Base-by-base conservation (phyloP, 2,113 vertebrate species). In the Phyllostomus discolor region DNA sequence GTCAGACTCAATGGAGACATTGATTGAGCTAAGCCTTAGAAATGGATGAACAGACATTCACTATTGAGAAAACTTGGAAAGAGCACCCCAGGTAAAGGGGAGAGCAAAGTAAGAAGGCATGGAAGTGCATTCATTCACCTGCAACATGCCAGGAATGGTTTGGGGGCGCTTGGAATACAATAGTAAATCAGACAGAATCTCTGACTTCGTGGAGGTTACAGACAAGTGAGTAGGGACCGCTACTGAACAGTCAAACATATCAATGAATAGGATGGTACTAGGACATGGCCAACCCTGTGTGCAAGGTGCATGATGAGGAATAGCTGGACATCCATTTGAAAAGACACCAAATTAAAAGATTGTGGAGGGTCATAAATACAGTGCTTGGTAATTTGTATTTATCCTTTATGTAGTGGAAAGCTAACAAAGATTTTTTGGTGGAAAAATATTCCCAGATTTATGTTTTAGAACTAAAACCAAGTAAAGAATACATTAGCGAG, bases 401-500 rank as follows among this genome's bases (percentile, higher is more conserved):
- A 14, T 67, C 31, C 57, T 28, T 88, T 73, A 52, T 73, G 54
- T 54, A 83, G 72, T 7, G 14, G 59, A 66, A 5, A 66, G 20
- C 7, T 48, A 89, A 86, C 52, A 46, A 70, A 35, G 24, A 14
- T 59, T 92, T 78, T 76, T 35, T 35, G n/a, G 19, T 70, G 33
- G n/a, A 66, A 31, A 85, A 86, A 75, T 75, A 93, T 89, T 59
- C 26, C 5, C 38, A 48, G 11, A 48, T 86, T 72, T 90, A 64
- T 91, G 59, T 79, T 78, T 94, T 54, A 97, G 62, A 96, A 84
- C 22, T 86, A 79, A 92, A 90, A 91, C 41, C 54, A 85, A 94
- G 46, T 59, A 38, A 94, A 90, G 85, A 96, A 84, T 67, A 92
- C 20, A 52, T 91, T 48, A 88, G 82, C 7, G 1, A n/a, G 86